Evolutionary conservation across 2,113 vertebrate species (phyloP), one percentile per base, ranked within the genome.

Genomic region (Prunella himalayana): DNA sequence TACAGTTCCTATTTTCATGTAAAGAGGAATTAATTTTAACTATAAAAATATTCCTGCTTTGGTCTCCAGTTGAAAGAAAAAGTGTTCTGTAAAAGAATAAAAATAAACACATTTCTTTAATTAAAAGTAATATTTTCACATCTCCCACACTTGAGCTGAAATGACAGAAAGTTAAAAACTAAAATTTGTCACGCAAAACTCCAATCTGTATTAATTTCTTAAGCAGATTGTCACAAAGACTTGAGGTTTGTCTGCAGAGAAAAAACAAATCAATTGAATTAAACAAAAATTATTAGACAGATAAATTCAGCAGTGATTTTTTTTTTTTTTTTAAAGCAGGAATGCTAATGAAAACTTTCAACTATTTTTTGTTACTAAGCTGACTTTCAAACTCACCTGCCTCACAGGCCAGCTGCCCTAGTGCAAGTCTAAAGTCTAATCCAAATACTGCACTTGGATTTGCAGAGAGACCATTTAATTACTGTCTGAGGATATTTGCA

Each of bases 161-260:
- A 86, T 84, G 64, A 61, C 65, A 86, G 79, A 88, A 90, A 90
- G 16, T 86, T 90, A 75, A 88, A 95, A 88, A 76, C 39, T 71
- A 51, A 86, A 88, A 93, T 95, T 93, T 90, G 44, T 81, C 79
- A 90, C 1, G 2, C 59, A 85, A 82, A 78, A 60, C 42, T 80
- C 47, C 59, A 91, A 24, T 73, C 45, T 79, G 8, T 89, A 81
- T 88, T 92, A 83, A 91, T 80, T 94, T 91, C 56, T 92, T 44
- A 81, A 86, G 27, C 20, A 83, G 39, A 66, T 75, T 93, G 54
- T 77, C 64, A 51, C 17, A 59, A 93, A 77, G 39, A 25, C 51
- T 79, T 16, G 15, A 91, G n/a, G 50, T 28, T 76, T 79, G 16
- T 90, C 59, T 54, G 30, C 45, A 82, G 31, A 54, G 33, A 47